Percentiles rank a stretch among this genome's conserved stretches.
These are phyloP conservation scores for Drosophila malerkotliana DNA, from an alignment of 1,140 invertebrate species.

Conservation along the genomic window DNA sequence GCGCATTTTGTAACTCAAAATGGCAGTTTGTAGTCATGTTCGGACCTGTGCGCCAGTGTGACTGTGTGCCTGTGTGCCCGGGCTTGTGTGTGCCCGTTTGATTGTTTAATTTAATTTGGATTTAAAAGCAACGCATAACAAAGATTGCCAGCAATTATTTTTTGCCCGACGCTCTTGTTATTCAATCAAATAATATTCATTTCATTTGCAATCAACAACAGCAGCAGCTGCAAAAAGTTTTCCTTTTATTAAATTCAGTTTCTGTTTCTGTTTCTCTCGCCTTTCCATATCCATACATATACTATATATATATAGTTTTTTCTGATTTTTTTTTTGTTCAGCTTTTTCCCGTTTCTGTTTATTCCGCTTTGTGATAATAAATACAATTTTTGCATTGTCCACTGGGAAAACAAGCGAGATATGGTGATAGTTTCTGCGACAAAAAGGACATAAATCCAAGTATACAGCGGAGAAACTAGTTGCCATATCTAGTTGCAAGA, in stretches of 20 bases:
- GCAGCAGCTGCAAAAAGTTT: constrained; percentile 35
- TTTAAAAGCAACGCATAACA: constrained; percentile 71
- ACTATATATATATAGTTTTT: neutral
- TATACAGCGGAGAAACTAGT: no score
- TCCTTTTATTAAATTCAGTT: constrained; percentile 43
- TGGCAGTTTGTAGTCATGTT: constrained; percentile 51
- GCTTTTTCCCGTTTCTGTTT: constrained; percentile 32
- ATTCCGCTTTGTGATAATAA: constrained; percentile 48
- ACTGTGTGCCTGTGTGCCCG: neutral
- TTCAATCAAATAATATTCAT: constrained; percentile 54
- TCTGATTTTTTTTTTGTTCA: neutral
- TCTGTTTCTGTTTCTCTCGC: constrained; percentile 34
- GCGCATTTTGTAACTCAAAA: constrained; percentile 73
- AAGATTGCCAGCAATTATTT: constrained; percentile 53
- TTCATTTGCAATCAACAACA: constrained; percentile 51
- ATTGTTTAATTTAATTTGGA: constrained; percentile 74
- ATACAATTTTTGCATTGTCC: constrained; percentile 39
- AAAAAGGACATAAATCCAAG: constrained; percentile 37
- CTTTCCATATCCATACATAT: neutral
- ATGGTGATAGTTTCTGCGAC: constrained; percentile 29
- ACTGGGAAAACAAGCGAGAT: constrained; percentile 13
- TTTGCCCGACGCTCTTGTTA: constrained; percentile 41
- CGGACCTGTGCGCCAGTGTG: neutral
- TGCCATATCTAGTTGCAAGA: neutral
- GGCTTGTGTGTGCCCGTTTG: constrained; percentile 16